Conservation (phyloP, 35 echinoderm and acorn worm genomes). For the Hemicentrotus pulcherrimus region DNA sequence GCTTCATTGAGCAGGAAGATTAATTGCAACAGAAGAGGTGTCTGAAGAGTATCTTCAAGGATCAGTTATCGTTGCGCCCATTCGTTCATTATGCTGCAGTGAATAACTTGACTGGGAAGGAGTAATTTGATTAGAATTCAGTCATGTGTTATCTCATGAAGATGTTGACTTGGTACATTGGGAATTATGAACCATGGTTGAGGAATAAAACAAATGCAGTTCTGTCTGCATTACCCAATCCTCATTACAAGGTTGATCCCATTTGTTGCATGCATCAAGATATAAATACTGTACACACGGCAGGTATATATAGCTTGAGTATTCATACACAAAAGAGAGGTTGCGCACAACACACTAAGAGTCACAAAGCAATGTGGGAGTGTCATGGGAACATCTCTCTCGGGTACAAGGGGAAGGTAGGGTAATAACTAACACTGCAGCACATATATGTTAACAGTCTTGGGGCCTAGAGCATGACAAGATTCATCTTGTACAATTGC, state of each 20-base stretch:
- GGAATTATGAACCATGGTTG: not conserved
- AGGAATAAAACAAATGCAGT: not conserved
- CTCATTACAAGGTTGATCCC: not conserved
- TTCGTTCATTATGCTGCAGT: not conserved
- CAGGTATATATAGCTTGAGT: not conserved
- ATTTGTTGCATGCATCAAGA: not conserved
- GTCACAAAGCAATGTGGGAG: not conserved
- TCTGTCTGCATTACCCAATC: not conserved
- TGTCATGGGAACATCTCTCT: not conserved
- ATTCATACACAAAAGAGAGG: not conserved
- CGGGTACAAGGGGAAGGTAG: not conserved
- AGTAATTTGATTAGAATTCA: not conserved
- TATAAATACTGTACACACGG: not conserved
- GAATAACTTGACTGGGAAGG: not conserved
- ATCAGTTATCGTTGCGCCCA: not conserved
- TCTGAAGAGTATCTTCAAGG: not conserved
- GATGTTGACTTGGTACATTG: not conserved
- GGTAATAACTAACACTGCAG: not conserved
- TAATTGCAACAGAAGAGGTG: conserved; percentile 9
- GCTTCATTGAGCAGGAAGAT: not conserved
- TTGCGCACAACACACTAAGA: not conserved
- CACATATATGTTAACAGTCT: not conserved
- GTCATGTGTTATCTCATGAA: not conserved
- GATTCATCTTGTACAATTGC: not conserved
- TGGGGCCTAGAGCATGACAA: not conserved